Evolutionary conservation across 2,797 vertebrate genomes (phyloP).

Genomic region (Tokudaia tokunoshimensis): DNA sequence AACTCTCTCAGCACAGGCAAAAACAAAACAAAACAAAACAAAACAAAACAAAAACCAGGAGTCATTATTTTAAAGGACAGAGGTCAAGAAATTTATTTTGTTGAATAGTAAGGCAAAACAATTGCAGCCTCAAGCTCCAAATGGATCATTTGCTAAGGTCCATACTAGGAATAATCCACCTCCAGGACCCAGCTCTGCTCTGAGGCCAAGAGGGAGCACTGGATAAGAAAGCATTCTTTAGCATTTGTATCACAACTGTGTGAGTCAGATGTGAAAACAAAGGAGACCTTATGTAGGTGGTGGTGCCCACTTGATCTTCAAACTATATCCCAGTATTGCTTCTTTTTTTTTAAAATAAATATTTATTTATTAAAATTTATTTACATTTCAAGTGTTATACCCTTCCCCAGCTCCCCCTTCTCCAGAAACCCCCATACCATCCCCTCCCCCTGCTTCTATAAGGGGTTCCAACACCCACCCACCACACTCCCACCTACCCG

Average conservation of each 20-base stretch:
- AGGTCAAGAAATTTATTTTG: neutral
- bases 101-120: neutral
- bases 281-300: neutral
- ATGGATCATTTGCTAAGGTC: neutral
- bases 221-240: neutral
- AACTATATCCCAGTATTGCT: neutral
- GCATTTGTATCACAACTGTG: neutral
- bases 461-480: no score
- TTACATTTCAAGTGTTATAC: no score
- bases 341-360: no score
- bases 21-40: neutral
- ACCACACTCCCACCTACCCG: no score
- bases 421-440: no score
- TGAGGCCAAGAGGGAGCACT: neutral
- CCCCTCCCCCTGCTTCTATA: no score
- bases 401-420: no score
- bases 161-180: neutral
- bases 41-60: no score
- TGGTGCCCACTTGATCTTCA: no score
- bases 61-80: constrained; percentile 18
- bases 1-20: neutral
- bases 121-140: neutral
- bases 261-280: neutral
- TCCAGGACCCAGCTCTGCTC: neutral
- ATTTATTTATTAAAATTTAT: no score